Percentiles rank a stretch among this genome's conserved stretches.
phyloP scores from a whole-genome alignment of 2,113 vertebrate genomes.

The Engraulis encrasicolus region DNA sequence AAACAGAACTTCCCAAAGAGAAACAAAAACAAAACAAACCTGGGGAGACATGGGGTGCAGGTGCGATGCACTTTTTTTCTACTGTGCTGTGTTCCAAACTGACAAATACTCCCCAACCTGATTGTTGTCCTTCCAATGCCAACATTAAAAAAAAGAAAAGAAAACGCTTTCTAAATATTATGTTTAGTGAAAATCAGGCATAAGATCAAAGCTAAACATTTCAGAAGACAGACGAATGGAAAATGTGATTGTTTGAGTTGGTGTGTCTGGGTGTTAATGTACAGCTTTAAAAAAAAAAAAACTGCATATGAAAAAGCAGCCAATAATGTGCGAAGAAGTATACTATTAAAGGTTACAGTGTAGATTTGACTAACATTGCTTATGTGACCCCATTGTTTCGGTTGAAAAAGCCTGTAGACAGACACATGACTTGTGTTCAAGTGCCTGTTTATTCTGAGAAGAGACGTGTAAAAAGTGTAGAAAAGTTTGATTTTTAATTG shows the following conservation, averaged over 20 bases:
- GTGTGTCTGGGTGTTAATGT: too few relatives aligned
- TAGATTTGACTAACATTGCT: neutral
- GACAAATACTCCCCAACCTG: neutral
- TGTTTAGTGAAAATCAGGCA: neutral
- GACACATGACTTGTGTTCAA: neutral
- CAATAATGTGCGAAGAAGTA: neutral
- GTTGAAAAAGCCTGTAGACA: neutral
- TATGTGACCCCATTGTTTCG: neutral
- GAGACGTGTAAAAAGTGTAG: conserved; percentile 11
- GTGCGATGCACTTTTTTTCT: neutral
- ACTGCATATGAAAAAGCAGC: neutral
- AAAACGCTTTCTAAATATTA: neutral
- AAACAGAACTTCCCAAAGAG: conserved; percentile 5
- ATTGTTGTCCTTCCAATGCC: neutral
- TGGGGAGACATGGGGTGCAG: neutral
- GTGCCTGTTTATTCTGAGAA: neutral
- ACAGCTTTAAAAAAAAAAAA: neutral
- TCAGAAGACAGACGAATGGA: neutral
- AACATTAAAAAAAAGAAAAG: neutral
- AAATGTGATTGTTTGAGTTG: too few relatives aligned
- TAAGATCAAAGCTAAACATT: neutral
- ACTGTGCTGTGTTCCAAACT: neutral
- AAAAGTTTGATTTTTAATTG: neutral
- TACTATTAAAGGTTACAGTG: neutral
- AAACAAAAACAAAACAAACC: neutral